Base-by-base conservation (phyloP, 2,797 vertebrate genomes). In the Champsocephalus gunnari region DNA sequence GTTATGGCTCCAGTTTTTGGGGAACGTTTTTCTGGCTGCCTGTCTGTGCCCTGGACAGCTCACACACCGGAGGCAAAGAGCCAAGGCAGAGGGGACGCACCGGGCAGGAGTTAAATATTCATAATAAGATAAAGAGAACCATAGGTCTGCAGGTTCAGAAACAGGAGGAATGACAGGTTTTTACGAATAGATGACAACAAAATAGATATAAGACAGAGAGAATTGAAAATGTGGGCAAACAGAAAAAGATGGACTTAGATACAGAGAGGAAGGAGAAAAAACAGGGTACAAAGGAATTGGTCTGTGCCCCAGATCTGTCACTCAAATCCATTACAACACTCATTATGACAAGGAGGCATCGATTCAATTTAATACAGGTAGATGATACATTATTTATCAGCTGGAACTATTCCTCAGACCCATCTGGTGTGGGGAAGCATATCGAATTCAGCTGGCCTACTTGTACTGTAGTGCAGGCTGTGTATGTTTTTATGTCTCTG, bases 61-160 rank as follows among this genome's bases (percentile, higher is more conserved):
- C 74, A 55, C 60, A 66, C 60, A 77, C 56, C 41, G 7, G 32
- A 60, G 91, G 89, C 84, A 86, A 70, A 71, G 50, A 76, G 86
- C 89, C 90, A 87, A 82, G 13, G 62, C 74, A 45, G 54, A 58
- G 56, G 87, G 80, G 57, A 81, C 21, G 24, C 47, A 55, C 5
- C 11, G 83, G 80, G 71, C 85, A 87, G 57, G 53, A 79, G 87
- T 92, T 91, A 93, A 89, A 92, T 88, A 92, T 91, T 93, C 77
- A 90, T 90, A 80, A 70, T 83, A 78, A 75, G 57, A 82, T 41
- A 58, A 53, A 64, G 69, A 74, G 62, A 71, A 80, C 78, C 47
- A 21, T 70, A 73, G 73, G 61, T 60, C 71, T 47, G 5, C 1
- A 8, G 53, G 63, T 75, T 88, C 57, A 78, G 54, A 54, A 63